These are phyloP conservation scores for Coregonus suidteri DNA, from an alignment of 2,797 vertebrate genomes.

Conservation along the genomic window DNA sequence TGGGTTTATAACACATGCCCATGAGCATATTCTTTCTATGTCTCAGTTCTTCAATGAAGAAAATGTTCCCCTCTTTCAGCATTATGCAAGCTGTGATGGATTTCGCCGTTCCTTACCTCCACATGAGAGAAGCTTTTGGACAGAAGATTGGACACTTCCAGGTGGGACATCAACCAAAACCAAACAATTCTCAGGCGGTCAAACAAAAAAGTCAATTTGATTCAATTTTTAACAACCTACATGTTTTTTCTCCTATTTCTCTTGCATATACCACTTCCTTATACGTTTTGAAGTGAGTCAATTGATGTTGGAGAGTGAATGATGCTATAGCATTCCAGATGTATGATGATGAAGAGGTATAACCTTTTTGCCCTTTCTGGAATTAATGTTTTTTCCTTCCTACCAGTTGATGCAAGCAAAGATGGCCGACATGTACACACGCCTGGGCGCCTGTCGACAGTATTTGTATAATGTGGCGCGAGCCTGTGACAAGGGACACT, in stretches of 20 bases:
- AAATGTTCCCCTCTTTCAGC: slow-evolving; percentile 61
- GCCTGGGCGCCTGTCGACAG: slow-evolving; percentile 88
- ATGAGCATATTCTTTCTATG: background rate
- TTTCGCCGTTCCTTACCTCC: slow-evolving; percentile 88
- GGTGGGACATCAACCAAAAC: slow-evolving; percentile 66
- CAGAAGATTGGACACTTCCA: slow-evolving; percentile 97
- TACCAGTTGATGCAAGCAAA: slow-evolving; percentile 95
- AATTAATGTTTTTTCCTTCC: background rate
- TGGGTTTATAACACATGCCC: background rate
- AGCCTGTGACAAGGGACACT: slow-evolving; percentile 91
- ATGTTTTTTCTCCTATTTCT: too few species aligned
- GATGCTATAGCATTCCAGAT: too few species aligned
- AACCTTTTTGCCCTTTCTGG: too few species aligned
- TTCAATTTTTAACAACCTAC: too few species aligned
- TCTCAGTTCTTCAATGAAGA: background rate
- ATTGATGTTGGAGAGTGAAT: too few species aligned
- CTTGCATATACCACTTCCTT: too few species aligned
- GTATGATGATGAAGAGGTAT: too few species aligned
- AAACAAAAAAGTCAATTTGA: background rate
- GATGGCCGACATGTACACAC: slow-evolving; percentile 98
- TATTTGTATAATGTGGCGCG: slow-evolving; percentile 94
- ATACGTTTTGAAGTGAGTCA: too few species aligned
- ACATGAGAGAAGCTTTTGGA: slow-evolving; percentile 93
- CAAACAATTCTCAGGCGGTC: background rate
- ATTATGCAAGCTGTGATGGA: slow-evolving; percentile 96